Base-by-base conservation (phyloP, 92 coral and sea anemone genomes). In the Actinostola sp. region DNA sequence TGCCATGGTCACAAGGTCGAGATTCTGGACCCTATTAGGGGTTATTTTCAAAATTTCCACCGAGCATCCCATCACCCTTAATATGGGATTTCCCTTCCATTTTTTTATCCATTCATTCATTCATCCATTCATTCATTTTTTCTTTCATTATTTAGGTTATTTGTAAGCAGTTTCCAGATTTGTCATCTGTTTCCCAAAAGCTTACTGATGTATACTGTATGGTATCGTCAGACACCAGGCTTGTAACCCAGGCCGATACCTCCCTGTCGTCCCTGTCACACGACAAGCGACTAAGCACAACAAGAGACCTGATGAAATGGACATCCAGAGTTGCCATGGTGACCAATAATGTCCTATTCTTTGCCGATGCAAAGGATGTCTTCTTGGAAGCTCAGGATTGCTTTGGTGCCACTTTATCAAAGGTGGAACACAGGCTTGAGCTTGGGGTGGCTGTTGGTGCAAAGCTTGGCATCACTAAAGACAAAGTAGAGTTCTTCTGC, bases 341-440 rank as follows among this genome's bases (percentile, higher is more conserved):
- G 20, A 71, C 92, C 45, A 70, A 81, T 44, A 85, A 74, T 41
- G 84, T 82, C 12, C 89, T 89, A 46, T 63, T 82, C 8, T 35
- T 84, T 53, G 66, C 83, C 21, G 86, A 72, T 70, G 76, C 89
- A 15, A 86, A 82, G 41, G 98, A 93, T 75, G 88, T 90, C 10
- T 93, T 93, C 63, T 87, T 84, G 25, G 98, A 93, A 75, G 98
- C 98, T 1, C 96, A 83, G 41, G 98, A 93, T 73, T 93, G 98
- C 52, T 93, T 93, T 70, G 82, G 89, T 60, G 97, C 98, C 23
- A 79, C 92, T 3, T 67, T 93, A 56, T 69, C 97, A 50, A 91
- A 93, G 33, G 65, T 60, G 13, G 88, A 85, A 48, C 83, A 71
- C 33, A 76, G 90, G 42, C 60, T 68, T 31, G 57, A 78, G 28